Conservation (phyloP, 2,113 vertebrate genomes). For the Microcebus tavaratra region DNA sequence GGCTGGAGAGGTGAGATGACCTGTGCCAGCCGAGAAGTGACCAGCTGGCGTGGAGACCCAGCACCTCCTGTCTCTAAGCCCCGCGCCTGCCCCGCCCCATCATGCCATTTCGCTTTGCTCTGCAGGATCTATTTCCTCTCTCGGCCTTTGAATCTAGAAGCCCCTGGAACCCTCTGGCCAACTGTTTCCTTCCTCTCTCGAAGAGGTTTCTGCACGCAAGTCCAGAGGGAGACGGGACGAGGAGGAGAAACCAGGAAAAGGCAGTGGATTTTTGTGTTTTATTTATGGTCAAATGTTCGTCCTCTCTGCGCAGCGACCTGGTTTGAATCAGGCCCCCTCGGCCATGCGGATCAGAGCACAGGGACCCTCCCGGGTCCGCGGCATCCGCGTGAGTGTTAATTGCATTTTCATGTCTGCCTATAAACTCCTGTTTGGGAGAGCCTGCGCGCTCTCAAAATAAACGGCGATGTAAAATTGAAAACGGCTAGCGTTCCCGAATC, state of each 20-base stretch:
- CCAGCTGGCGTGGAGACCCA: neutral
- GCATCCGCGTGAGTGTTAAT: constrained; percentile 79
- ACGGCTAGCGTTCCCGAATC: constrained; percentile 81
- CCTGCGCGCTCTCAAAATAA: constrained; percentile 76
- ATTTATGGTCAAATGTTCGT: neutral
- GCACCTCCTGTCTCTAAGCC: neutral
- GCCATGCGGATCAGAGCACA: neutral
- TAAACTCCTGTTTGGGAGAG: constrained; percentile 78
- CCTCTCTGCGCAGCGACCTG: neutral
- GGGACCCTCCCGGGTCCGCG: constrained; percentile 60
- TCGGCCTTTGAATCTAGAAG: neutral
- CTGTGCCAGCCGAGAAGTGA: fast-evolving
- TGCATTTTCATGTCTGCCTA: constrained; percentile 80
- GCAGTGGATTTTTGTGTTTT: neutral
- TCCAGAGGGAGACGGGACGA: neutral
- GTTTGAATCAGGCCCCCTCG: neutral
- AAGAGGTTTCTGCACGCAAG: neutral
- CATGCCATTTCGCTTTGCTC: neutral
- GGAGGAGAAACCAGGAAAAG: neutral
- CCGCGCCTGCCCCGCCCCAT: fast-evolving
- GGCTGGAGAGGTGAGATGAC: neutral
- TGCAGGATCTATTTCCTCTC: neutral
- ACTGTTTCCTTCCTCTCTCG: neutral
- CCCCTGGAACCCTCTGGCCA: neutral
- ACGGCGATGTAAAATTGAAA: constrained; percentile 80